phyloP scores from a whole-genome alignment of 2,888 invertebrate genomes.

The Alsophila aescularia region DNA sequence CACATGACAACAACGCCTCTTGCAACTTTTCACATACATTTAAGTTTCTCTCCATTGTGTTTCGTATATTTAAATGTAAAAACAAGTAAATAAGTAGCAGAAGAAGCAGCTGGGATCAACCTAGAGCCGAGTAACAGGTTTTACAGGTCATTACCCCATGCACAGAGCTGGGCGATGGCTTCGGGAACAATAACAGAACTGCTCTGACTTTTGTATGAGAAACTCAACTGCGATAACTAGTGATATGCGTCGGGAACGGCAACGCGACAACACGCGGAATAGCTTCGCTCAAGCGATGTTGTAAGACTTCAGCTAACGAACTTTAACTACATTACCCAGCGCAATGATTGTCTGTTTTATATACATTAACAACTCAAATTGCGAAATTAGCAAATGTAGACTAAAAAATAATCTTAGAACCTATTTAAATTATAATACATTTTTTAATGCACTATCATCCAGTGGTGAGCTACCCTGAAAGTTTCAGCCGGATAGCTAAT shows the following conservation, averaged over 20 bases:
- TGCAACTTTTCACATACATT: not conserved
- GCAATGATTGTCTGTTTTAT: not conserved
- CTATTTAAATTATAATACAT: too few species aligned
- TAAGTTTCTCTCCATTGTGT: constrained; percentile 9
- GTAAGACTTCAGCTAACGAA: constrained; percentile 31
- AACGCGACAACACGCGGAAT: not conserved
- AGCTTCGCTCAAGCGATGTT: too few species aligned
- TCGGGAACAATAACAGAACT: constrained; percentile 1
- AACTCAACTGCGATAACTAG: not conserved
- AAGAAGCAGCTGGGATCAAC: constrained; percentile 30
- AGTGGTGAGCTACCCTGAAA: too few species aligned
- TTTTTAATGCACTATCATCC: too few species aligned
- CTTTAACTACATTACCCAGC: constrained; percentile 11
- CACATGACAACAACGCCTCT: not conserved
- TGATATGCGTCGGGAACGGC: constrained; percentile 18
- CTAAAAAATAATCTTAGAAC: too few species aligned
- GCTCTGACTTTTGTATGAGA: not conserved
- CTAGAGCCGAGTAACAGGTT: constrained; percentile 51
- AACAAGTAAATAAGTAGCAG: constrained; percentile 35
- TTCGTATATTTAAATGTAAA: not conserved
- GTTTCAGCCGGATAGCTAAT: too few species aligned
- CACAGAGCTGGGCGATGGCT: constrained; percentile 27
- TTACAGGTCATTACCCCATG: constrained; percentile 51
- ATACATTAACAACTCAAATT: not conserved
- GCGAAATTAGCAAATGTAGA: too few species aligned